phyloP scores from a whole-genome alignment of 2,888 invertebrate species.

The Lycaena phlaeas region DNA sequence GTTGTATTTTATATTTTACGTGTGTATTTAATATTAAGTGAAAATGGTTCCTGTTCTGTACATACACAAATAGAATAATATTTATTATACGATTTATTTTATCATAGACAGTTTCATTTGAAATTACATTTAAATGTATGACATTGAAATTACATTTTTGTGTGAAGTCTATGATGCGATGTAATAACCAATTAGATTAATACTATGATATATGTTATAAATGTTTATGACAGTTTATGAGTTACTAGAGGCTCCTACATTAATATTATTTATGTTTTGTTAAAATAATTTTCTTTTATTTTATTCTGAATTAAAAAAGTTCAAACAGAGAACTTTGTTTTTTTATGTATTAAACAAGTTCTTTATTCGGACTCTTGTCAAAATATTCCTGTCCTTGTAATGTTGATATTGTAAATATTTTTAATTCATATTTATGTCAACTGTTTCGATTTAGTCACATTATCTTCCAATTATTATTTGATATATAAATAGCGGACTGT shows the following conservation, averaged over 20 bases:
- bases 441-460: slow-evolving; percentile 12
- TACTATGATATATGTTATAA: not conserved
- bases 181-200: not conserved
- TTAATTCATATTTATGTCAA: slow-evolving; percentile 10
- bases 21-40: slow-evolving; percentile 1
- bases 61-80: slow-evolving; percentile 5
- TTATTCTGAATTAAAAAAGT: slow-evolving; percentile 1
- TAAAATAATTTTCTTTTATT: not conserved
- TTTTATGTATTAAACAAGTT: not conserved
- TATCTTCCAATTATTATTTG: slow-evolving; percentile 20
- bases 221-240: not conserved
- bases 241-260: not conserved
- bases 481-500: slow-evolving; percentile 25
- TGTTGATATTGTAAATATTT: too few relatives aligned
- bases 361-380: too few relatives aligned
- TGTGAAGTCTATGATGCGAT: slow-evolving; percentile 5
- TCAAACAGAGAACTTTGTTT: too few relatives aligned
- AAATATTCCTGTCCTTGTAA: too few relatives aligned
- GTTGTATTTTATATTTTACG: not conserved
- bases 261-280: not conserved
- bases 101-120: slow-evolving; percentile 1
- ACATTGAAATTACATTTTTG: not conserved
- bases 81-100: slow-evolving; percentile 7
- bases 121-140: not conserved
- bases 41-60: slow-evolving; percentile 9